A percentile compares a stretch with the other conserved stretches of the same genome.
Evolutionary conservation across 2,113 vertebrate genomes (phyloP).

Genomic region (Python bivittatus): DNA sequence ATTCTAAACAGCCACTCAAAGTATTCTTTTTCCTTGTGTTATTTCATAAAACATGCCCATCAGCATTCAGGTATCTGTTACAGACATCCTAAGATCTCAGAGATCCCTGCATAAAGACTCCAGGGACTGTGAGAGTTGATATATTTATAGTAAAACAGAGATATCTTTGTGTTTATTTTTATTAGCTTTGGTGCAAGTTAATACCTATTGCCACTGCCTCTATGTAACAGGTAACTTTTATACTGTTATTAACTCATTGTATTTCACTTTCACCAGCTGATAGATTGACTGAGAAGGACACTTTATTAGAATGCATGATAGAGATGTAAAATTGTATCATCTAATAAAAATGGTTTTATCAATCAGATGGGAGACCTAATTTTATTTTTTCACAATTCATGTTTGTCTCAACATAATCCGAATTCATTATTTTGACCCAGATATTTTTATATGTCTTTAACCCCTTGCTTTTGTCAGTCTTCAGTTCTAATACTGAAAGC

Average conservation of each 20-base stretch:
- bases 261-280: conserved; percentile 54
- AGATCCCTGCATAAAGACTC: conserved; percentile 11
- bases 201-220: conserved; percentile 45
- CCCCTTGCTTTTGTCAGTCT: conserved; percentile 38
- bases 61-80: accelerated
- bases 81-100: conserved; percentile 17
- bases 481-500: conserved; percentile 44
- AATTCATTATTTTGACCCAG: conserved; percentile 39
- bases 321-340: conserved; percentile 57
- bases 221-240: conserved; percentile 50
- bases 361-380: conserved; percentile 46
- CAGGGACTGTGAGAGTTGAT: conserved; percentile 29
- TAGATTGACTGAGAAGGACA: conserved; percentile 53
- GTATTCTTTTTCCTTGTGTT: conserved; percentile 37
- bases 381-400: conserved; percentile 60
- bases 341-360: conserved; percentile 73
- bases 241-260: conserved; percentile 37
- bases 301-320: conserved; percentile 55
- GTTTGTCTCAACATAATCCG: conserved; percentile 58
- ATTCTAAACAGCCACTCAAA: conserved; percentile 32
- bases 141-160: conserved; percentile 32
- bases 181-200: conserved; percentile 53
- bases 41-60: conserved; percentile 3
- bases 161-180: conserved; percentile 49
- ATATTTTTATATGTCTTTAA: conserved; percentile 52